Percentiles rank a stretch among this genome's conserved stretches.
phyloP scores from a whole-genome alignment of 2,888 invertebrate genomes.

The Drosophila mulleri region DNA sequence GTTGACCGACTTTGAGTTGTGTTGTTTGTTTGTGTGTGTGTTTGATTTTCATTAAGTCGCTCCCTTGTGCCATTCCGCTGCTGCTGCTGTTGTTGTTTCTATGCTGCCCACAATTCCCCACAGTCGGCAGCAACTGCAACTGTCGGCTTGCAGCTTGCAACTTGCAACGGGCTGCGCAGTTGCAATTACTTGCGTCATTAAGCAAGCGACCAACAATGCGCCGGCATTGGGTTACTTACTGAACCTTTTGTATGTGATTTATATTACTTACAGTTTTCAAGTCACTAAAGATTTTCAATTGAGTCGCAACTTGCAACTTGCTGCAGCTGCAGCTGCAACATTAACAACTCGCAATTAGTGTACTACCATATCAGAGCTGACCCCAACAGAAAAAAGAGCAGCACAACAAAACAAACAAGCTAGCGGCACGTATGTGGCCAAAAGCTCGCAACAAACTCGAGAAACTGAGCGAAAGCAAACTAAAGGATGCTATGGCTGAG shows the following conservation, averaged over 20 bases:
- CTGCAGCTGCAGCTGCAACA: slow-evolving; percentile 57
- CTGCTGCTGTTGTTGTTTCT: slow-evolving; percentile 33
- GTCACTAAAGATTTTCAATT: slow-evolving; percentile 69
- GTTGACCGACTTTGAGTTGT: slow-evolving; percentile 60
- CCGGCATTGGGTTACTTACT: slow-evolving; percentile 56
- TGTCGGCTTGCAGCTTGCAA: slow-evolving; percentile 27
- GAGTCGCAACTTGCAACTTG: slow-evolving; percentile 25
- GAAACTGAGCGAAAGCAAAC: slow-evolving; percentile 12
- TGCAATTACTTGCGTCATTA: slow-evolving; percentile 77
- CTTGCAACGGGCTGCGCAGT: slow-evolving; percentile 42
- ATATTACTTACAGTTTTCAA: slow-evolving; percentile 71
- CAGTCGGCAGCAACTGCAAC: slow-evolving; percentile 20
- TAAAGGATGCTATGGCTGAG: slow-evolving; percentile 17
- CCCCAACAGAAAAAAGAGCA: slow-evolving; percentile 30
- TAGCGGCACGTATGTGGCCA: slow-evolving; percentile 47
- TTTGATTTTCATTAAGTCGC: slow-evolving; percentile 80
- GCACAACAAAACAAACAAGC: neutral
- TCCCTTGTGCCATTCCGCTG: slow-evolving; percentile 51
- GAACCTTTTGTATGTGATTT: slow-evolving; percentile 78
- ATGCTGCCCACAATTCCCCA: slow-evolving; percentile 41
- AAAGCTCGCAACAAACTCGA: slow-evolving; percentile 28
- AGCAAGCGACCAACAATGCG: slow-evolving; percentile 55
- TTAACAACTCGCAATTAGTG: slow-evolving; percentile 60
- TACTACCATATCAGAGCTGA: slow-evolving; percentile 38
- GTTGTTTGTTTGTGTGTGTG: slow-evolving; percentile 41